Percentiles rank a stretch among this genome's conserved stretches.
These are phyloP conservation scores for Cosmia trapezina DNA, from an alignment of 2,888 invertebrate species.

Conservation along the genomic window DNA sequence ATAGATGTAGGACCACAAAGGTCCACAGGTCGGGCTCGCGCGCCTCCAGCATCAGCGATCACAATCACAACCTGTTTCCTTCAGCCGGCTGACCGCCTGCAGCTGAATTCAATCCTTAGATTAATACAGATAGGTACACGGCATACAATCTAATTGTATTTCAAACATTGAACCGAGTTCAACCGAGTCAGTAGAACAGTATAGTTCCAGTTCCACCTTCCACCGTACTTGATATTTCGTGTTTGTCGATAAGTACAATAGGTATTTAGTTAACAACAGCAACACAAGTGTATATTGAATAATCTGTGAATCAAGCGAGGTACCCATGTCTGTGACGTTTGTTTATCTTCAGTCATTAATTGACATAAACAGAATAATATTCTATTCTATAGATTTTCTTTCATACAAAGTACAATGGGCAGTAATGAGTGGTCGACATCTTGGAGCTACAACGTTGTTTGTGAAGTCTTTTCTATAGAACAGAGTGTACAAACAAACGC, in stretches of 20 bases:
- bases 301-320: not conserved
- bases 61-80: conserved; percentile 9
- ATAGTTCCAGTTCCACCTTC: not conserved
- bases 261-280: not conserved
- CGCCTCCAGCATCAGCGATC: conserved; percentile 3
- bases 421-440: conserved; percentile 37
- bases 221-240: not conserved
- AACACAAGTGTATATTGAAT: not conserved
- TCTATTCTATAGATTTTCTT: conserved; percentile 35
- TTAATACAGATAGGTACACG: not conserved
- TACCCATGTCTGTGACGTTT: not conserved
- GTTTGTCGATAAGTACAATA: not conserved
- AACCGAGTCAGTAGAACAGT: not conserved
- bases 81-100: not conserved
- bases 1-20: conserved; percentile 5
- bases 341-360: conserved; percentile 20
- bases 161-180: not conserved
- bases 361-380: conserved; percentile 29
- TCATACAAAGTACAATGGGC: conserved; percentile 36
- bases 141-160: not conserved
- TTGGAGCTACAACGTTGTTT: conserved; percentile 26
- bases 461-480: conserved; percentile 13
- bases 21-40: conserved; percentile 15
- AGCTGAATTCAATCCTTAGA: not conserved
- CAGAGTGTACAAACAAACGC: conserved; percentile 8